These are phyloP conservation scores for Bungarus multicinctus DNA, from an alignment of 2,113 vertebrate genomes.

Conservation along the genomic window DNA sequence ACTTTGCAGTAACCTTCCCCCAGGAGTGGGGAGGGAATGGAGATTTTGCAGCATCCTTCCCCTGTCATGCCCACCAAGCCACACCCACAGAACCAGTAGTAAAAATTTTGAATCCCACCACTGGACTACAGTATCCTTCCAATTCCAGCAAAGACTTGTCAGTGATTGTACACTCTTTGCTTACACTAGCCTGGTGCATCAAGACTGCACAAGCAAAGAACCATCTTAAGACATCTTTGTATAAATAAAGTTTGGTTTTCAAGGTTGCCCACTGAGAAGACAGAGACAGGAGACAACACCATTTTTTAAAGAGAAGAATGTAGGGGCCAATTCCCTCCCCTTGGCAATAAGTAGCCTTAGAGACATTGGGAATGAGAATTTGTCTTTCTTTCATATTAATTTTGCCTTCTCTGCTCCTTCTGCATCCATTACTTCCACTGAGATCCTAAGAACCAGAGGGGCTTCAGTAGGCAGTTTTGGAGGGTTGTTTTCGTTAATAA, in stretches of 20 bases:
- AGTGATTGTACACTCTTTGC: neutral
- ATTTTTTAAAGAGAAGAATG: neutral
- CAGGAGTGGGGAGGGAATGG: too few relatives aligned
- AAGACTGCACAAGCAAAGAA: neutral
- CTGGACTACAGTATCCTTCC: neutral
- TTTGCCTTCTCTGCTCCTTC: neutral
- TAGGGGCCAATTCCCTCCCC: neutral
- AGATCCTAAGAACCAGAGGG: neutral
- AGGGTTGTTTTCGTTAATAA: neutral
- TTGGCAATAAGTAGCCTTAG: neutral
- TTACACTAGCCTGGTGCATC: neutral
- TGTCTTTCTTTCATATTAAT: neutral
- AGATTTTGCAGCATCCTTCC: too few relatives aligned
- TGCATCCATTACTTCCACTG: neutral
- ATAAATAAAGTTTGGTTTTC: neutral
- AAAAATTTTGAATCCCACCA: too few relatives aligned
- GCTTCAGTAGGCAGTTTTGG: neutral
- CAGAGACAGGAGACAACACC: neutral
- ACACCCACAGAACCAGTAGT: too few relatives aligned
- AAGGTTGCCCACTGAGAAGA: neutral
- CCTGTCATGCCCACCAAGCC: too few relatives aligned
- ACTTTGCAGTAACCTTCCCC: too few relatives aligned
- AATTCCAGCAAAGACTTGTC: neutral
- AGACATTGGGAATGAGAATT: neutral
- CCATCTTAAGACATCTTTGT: neutral